Base-by-base conservation (phyloP, 2,888 invertebrate species). In the Cephus pulcher region DNA sequence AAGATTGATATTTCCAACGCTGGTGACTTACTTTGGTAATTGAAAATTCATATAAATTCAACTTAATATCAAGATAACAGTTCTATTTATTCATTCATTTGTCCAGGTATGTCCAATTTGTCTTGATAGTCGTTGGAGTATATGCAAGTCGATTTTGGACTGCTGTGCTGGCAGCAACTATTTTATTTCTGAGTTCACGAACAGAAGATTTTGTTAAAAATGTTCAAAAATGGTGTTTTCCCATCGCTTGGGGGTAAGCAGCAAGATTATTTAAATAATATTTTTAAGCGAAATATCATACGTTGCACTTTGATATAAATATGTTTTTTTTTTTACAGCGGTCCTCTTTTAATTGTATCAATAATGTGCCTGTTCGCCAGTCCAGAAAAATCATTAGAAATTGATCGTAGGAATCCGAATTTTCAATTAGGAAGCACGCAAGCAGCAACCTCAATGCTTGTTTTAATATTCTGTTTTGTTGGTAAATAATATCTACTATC, bases 91-190 rank as follows among this genome's bases (percentile, higher is more conserved):
- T 23, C 23, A 23, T 56, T 40, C 23, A 56, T 9, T 35, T 95
- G 95, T 92, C 93, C 40, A 93, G 95, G 85, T 95, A 96, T 80
- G 79, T 96, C 3, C 96, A 97, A 88, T 97, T 97, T 89, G 93
- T 95, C 6, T 89, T 97, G 30, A 95, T 96, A 83, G 95, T 96
- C 68, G 94, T 95, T 82, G 95, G 96, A 79, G 95, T 96, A 80
- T 96, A 96, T 88, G 96, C 97, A 80, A 95, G 97, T 75, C 93
- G 98, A 80, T 92, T 97, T 76, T 98, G 97, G 97, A 97, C 97
- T 0, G 95, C 96, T 12, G 95, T 97, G 87, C 93, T 98, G 79
- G 96, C 98, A 2, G 93, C 97, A 68, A 95, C 95, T 11, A 90
- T 98, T 68, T 93, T 98, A 40, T 95, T 98, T 90, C 92, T 98